Base-by-base conservation (phyloP, 2,113 vertebrate genomes). In the Takifugu flavidus region DNA sequence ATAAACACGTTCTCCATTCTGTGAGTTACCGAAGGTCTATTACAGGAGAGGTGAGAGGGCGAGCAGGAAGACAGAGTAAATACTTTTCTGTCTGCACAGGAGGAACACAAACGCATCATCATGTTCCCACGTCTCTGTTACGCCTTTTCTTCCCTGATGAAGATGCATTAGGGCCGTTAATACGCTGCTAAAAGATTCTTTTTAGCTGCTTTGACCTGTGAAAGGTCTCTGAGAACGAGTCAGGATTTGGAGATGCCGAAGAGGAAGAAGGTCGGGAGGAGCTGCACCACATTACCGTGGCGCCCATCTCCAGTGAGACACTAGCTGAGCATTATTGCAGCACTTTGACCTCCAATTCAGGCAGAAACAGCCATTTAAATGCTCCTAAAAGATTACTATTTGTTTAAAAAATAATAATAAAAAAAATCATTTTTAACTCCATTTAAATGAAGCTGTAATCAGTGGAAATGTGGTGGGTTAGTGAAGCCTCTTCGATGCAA, bases 1-100 rank as follows among this genome's bases (percentile, higher is more conserved):
- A 83, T 86, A 75, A 64, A 13, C 39, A 46, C 47, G 50, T 67
- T 66, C 66, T 79, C 51, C 68, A 57, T 62, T 62, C 54, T 90
- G 73, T 70, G 53, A 27, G 75, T 44, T 6, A 74, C 53, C 70
- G 82, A 68, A 55, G 84, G 76, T 72, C 60, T 63, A 62, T 59
- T 49, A 63, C 59, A 75, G 78, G 57, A 79, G 70, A 65, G 60
- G 72, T 56, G 55, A 74, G 60, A 67, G 70, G 49, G 39, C 39
- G 53, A 56, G 46, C 57, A 58, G 44, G 66, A 68, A 60, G 8
- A 31, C 25, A 4, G 25, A 52, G 49, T 29, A 56, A 71, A 69
- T 26, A 58, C 42, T 47, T 69, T 54, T 59, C 42, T n/a, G 25
- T 67, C 44, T 14, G 43, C 44, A 13, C 25, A 52, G 8, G n/a